A percentile compares a stretch with the other conserved stretches of the same genome.
phyloP scores from a whole-genome alignment of 2,113 vertebrate genomes.

The Callithrix jacchus region DNA sequence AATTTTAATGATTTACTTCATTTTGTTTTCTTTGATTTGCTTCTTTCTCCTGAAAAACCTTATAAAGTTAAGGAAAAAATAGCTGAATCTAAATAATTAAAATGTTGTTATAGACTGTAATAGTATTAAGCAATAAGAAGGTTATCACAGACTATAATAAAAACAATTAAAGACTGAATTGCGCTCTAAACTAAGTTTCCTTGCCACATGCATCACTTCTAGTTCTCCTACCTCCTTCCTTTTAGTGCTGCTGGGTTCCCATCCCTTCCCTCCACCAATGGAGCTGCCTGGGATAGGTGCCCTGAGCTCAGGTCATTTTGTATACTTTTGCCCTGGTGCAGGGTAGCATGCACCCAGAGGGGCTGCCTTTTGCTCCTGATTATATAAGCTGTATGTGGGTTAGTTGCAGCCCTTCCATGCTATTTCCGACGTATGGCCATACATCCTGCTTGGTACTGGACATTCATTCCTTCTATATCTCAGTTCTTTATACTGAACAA shows the following conservation, averaged over 20 bases:
- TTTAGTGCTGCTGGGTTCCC: background rate
- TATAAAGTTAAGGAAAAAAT: conserved; percentile 23
- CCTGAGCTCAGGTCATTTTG: background rate
- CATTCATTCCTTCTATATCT: background rate
- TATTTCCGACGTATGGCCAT: background rate
- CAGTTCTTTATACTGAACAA: background rate
- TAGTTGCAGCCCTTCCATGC: background rate
- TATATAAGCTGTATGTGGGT: background rate
- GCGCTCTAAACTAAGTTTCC: background rate
- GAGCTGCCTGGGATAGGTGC: fast-evolving
- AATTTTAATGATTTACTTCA: conserved; percentile 23
- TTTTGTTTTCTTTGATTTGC: background rate
- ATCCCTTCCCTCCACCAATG: too few relatives aligned
- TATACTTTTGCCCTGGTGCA: background rate
- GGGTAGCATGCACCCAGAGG: fast-evolving
- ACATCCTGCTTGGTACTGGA: background rate
- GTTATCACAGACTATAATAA: background rate
- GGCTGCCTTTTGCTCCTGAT: background rate
- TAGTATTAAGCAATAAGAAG: conserved; percentile 2
- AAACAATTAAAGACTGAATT: background rate
- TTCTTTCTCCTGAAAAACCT: background rate
- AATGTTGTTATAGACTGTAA: background rate
- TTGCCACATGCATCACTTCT: background rate
- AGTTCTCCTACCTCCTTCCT: fast-evolving
- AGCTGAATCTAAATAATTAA: conserved; percentile 4